Percentiles rank a stretch among this genome's conserved stretches.
phyloP scores from a whole-genome alignment of 2,113 vertebrate species.

The Thomomys bottae region DNA sequence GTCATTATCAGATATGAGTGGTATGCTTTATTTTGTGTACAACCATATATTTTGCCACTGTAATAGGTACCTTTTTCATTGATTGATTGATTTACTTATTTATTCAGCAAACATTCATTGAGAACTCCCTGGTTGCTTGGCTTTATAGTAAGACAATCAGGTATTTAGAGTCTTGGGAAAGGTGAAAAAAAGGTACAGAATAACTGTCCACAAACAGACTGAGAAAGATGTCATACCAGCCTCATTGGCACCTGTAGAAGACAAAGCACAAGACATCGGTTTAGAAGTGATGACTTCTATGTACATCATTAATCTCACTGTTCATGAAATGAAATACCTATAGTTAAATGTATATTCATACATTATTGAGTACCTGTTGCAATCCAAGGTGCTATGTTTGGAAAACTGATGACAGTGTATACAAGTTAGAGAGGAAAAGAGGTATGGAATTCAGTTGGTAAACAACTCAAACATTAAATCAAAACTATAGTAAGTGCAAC shows the following conservation, averaged over 20 bases:
- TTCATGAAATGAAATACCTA: constrained; percentile 9
- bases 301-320: constrained; percentile 44
- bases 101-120: constrained; percentile 2
- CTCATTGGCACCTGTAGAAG: background rate
- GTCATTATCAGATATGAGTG: constrained; percentile 17
- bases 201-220: constrained; percentile 1
- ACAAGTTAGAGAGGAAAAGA: background rate
- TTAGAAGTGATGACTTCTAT: background rate
- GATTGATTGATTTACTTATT: constrained; percentile 12
- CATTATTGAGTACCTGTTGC: background rate
- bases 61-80: background rate
- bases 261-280: constrained; percentile 2
- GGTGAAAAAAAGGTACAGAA: background rate
- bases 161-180: constrained; percentile 1
- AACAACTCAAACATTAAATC: constrained; percentile 27
- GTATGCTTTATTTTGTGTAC: background rate
- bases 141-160: background rate
- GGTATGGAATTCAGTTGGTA: constrained; percentile 9
- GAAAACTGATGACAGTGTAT: background rate
- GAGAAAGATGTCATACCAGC: background rate
- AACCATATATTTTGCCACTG: constrained; percentile 1
- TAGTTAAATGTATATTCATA: background rate
- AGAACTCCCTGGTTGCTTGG: background rate
- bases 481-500: background rate
- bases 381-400: background rate